Evolutionary conservation across 1,140 invertebrate genomes (phyloP), one percentile per base, ranked within the genome.

Genomic region (Bombus pascuorum): DNA sequence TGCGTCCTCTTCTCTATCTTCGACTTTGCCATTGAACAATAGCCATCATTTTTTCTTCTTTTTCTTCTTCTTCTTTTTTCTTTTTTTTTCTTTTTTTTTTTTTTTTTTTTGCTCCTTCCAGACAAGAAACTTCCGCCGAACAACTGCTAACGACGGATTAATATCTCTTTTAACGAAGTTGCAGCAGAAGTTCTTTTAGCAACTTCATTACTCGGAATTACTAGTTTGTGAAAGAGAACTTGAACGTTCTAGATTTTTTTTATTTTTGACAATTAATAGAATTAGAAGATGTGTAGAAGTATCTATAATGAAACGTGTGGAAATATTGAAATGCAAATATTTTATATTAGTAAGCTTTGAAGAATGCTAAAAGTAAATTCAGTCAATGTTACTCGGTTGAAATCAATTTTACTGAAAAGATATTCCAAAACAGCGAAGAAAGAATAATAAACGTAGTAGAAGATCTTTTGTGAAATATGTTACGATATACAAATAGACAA

Each of bases 1-100:
- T 42, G 47, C 65, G 12, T 28, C 32, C 39, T 57, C 18, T 53
- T 39, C 74, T 44, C 59, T 28, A n/a, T 53, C 28, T n/a, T 15
- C 32, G 25, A 59, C 53, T 65, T 72, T 18, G 39, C 53, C 22
- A 9, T 71, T 25, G 83, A 62, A 79, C 83, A 84, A 84, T 79
- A 22, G 25, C 1, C 1, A 28, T 42, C 25, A 66, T n/a, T 75
- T 42, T 13, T 83, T 68, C 3, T 10, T 6, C 3, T 2, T 10
- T 4, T 68, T 34, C 15, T 37, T 34, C 2, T 22, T 22, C 15
- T 3, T 32, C 0, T 66, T 8, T 12, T n/a, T 5, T n/a, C 37
- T n/a, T n/a, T 13, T 62, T n/a, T n/a, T n/a, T n/a, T 13, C n/a
- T n/a, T n/a, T 13, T 22, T 34, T 13, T 62, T n/a, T 62, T n/a